These are phyloP conservation scores for Stegodyphus mimosarum DNA, from an alignment of 1,140 invertebrate genomes.

Conservation along the genomic window DNA sequence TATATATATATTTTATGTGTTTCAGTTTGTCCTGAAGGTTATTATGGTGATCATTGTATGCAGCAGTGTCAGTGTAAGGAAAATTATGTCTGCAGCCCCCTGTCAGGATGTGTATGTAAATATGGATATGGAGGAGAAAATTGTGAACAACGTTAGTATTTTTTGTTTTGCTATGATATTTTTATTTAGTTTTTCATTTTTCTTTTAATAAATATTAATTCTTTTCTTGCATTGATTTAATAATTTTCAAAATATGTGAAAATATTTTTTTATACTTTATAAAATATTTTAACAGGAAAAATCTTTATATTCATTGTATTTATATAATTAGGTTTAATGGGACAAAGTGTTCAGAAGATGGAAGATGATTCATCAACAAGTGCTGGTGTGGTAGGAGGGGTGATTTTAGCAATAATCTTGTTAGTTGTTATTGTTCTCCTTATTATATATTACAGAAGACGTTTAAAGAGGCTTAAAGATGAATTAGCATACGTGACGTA, in stretches of 20 bases:
- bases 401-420: constrained; percentile 71
- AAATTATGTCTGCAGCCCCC: constrained; percentile 84
- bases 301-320: background rate
- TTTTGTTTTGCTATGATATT: background rate
- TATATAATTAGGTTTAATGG: constrained; percentile 38
- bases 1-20: background rate
- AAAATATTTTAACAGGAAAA: no score
- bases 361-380: constrained; percentile 65
- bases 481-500: constrained; percentile 90
- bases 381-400: constrained; percentile 63
- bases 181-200: background rate
- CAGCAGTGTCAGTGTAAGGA: constrained; percentile 77
- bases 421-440: constrained; percentile 74
- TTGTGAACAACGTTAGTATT: constrained; percentile 61
- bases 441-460: constrained; percentile 72
- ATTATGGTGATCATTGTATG: constrained; percentile 90
- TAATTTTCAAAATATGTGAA: no score
- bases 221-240: background rate
- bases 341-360: constrained; percentile 64
- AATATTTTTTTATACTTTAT: no score
- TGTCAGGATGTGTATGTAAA: constrained; percentile 82
- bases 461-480: constrained; percentile 82
- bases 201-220: background rate
- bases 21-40: constrained; percentile 84
- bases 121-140: constrained; percentile 78